These are phyloP conservation scores for Seira sanloemensis DNA, from an alignment of 2,888 invertebrate genomes.

Conservation along the genomic window DNA sequence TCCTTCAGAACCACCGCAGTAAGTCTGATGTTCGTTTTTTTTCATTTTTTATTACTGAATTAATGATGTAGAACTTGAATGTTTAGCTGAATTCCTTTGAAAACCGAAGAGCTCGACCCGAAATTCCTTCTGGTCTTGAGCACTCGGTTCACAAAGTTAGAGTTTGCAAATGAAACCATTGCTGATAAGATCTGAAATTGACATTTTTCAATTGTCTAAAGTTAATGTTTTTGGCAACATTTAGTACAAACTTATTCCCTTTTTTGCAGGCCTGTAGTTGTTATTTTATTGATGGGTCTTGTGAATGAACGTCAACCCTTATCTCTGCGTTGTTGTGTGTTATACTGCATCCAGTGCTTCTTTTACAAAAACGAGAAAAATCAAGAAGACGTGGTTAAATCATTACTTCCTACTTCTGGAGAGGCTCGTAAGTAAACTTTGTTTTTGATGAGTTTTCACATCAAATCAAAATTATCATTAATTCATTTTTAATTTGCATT, in stretches of 20 bases:
- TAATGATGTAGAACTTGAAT: constrained; percentile 57
- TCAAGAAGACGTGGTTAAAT: constrained; percentile 92
- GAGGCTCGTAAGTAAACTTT: constrained; percentile 78
- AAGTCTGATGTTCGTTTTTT: background rate
- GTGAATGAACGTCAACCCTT: constrained; percentile 98
- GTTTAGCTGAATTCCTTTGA: constrained; percentile 66
- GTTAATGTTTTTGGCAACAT: background rate
- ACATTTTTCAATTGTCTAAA: background rate
- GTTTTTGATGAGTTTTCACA: constrained; percentile 42
- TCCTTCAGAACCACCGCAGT: constrained; percentile 92
- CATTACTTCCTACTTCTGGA: constrained; percentile 90
- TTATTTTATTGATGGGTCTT: constrained; percentile 98
- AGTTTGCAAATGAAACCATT: constrained; percentile 64
- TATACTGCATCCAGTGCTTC: constrained; percentile 98
- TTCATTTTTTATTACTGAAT: background rate
- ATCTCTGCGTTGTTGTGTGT: constrained; percentile 90
- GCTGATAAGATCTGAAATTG: constrained; percentile 71
- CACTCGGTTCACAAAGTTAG: constrained; percentile 47
- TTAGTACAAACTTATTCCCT: background rate
- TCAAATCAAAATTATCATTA: background rate
- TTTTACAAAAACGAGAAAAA: constrained; percentile 93
- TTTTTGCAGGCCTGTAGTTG: constrained; percentile 87
- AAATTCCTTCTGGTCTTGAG: constrained; percentile 47
- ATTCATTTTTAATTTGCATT: background rate
- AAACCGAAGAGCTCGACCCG: constrained; percentile 42